These are phyloP conservation scores for Anguilla marmorata DNA, from an alignment of 2,797 vertebrate genomes.

Conservation along the genomic window DNA sequence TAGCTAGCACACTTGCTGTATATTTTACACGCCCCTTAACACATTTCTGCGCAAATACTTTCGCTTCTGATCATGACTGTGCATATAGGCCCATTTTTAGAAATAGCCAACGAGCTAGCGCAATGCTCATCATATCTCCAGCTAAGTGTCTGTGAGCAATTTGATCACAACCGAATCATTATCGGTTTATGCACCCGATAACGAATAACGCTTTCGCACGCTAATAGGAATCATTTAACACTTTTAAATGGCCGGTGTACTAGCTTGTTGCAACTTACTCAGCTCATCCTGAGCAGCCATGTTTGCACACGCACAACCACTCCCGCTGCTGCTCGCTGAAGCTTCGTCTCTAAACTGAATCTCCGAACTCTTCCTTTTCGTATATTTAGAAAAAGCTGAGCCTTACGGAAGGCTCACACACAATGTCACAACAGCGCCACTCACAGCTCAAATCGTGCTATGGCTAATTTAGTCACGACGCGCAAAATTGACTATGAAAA, in stretches of 20 bases:
- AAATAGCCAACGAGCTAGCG: neutral
- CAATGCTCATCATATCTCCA: neutral
- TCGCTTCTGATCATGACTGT: constrained; percentile 42
- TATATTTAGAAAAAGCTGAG: constrained; percentile 54
- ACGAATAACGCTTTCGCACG: neutral
- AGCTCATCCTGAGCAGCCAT: constrained; percentile 96
- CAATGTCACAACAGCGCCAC: constrained; percentile 28
- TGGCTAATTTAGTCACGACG: neutral
- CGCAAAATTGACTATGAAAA: too few species aligned
- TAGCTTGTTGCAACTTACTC: constrained; percentile 81
- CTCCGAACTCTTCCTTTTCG: constrained; percentile 33
- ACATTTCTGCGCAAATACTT: constrained; percentile 24
- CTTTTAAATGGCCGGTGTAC: constrained; percentile 36
- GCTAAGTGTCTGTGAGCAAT: neutral
- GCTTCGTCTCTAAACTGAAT: neutral
- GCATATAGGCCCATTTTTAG: constrained; percentile 34
- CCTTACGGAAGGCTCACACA: neutral
- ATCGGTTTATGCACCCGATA: neutral
- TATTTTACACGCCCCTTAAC: neutral
- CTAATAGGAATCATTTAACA: neutral
- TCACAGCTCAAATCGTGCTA: constrained; percentile 21
- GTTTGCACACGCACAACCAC: constrained; percentile 58
- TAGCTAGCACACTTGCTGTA: neutral
- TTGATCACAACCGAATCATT: neutral
- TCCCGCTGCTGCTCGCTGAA: constrained; percentile 40